Evolutionary conservation across 1,140 invertebrate species (phyloP).

Genomic region (Ladona fulva): DNA sequence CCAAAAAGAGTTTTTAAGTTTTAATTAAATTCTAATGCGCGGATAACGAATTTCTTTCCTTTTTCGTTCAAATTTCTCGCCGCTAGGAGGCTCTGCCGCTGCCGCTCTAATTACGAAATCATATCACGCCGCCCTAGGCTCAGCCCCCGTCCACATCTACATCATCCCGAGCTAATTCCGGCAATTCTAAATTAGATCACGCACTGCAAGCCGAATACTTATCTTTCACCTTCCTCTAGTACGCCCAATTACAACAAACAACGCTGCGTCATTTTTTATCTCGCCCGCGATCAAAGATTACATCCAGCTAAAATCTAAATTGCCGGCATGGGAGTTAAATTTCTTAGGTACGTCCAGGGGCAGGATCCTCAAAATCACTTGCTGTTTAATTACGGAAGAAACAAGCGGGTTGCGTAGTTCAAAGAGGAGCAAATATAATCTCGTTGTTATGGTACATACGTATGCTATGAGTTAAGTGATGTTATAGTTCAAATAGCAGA

Average conservation of each 20-base stretch:
- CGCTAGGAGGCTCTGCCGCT: not conserved
- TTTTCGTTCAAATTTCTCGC: not conserved
- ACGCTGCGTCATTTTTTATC: not conserved
- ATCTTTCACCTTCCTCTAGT: not conserved
- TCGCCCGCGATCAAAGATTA: not conserved
- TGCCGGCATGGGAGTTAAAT: too few relatives aligned
- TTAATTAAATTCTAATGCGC: too few relatives aligned
- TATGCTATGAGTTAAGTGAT: too few relatives aligned
- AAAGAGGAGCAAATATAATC: too few relatives aligned
- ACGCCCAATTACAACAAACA: not conserved
- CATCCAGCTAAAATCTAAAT: too few relatives aligned
- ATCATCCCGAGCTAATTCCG: not conserved
- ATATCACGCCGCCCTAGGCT: not conserved
- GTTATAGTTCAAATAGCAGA: too few relatives aligned
- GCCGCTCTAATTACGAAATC: not conserved
- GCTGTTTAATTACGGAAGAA: too few relatives aligned
- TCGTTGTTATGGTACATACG: too few relatives aligned
- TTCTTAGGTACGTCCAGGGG: too few relatives aligned
- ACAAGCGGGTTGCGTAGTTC: too few relatives aligned
- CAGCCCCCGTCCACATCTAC: not conserved
- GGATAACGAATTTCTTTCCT: not conserved
- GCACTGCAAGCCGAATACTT: not conserved
- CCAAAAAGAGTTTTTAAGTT: too few relatives aligned
- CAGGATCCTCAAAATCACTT: too few relatives aligned
- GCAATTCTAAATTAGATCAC: slow-evolving; percentile 10